Conservation (phyloP, 1,140 invertebrate species). For the Drosophila murphyi region DNA sequence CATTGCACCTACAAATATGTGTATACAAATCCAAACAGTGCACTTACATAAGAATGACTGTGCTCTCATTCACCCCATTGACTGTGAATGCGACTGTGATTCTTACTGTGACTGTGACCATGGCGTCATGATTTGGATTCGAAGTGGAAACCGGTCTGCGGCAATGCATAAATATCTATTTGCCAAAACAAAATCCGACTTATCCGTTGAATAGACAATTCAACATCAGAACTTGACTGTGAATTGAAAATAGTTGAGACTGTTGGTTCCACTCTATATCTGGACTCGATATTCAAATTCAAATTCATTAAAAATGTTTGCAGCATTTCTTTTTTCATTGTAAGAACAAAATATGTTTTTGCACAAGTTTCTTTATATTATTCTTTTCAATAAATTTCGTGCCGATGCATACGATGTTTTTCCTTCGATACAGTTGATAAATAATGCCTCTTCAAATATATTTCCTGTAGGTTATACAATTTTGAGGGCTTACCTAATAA, state of each 20-base stretch:
- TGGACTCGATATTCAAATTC: neutral
- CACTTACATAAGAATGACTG: neutral
- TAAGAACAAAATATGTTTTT: neutral
- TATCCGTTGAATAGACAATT: slow-evolving; percentile 3
- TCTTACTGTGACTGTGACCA: slow-evolving; percentile 21
- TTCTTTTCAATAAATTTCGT: no score
- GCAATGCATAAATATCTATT: slow-evolving; percentile 32
- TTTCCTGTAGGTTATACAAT: neutral
- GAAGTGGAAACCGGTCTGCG: slow-evolving; percentile 24
- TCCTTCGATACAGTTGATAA: neutral
- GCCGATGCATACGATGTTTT: no score
- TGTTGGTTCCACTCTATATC: no score
- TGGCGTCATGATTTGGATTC: slow-evolving; percentile 38
- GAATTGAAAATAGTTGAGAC: neutral
- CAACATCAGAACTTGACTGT: neutral
- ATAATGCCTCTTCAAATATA: neutral
- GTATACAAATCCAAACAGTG: neutral
- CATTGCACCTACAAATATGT: slow-evolving; percentile 12
- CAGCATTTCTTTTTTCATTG: neutral
- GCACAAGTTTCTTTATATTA: no score
- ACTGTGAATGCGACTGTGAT: slow-evolving; percentile 19
- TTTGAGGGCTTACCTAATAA: neutral
- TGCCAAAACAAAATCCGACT: slow-evolving; percentile 25
- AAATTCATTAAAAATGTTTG: neutral
- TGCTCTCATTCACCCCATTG: neutral